Percentiles rank a stretch among this genome's conserved stretches.
Conservation (phyloP, 1,140 invertebrate species). For the Lepidostoma basale region DNA sequence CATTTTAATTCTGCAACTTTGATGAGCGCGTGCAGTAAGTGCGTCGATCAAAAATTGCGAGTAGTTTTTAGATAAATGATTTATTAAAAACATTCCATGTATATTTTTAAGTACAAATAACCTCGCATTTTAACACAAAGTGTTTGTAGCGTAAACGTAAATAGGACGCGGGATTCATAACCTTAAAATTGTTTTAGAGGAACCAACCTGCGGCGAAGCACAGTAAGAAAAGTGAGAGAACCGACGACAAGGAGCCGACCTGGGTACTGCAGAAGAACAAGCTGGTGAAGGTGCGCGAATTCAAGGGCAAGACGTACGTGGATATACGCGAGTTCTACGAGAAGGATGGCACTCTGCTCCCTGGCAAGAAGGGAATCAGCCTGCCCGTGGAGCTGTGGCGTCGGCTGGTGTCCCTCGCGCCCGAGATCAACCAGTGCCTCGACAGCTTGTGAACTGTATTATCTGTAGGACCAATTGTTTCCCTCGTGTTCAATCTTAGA, state of each 20-base stretch:
- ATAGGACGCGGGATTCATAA: background rate
- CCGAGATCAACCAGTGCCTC: conserved; percentile 72
- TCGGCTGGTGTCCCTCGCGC: conserved; percentile 69
- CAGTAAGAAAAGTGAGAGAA: conserved; percentile 46
- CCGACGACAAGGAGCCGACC: conserved; percentile 58
- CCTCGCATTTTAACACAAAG: background rate
- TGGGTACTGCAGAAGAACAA: conserved; percentile 59
- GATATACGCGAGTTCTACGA: conserved; percentile 88
- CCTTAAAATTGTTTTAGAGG: conserved; percentile 49
- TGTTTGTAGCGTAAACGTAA: background rate
- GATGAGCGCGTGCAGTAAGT: background rate
- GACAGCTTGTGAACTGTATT: background rate
- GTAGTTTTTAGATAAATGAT: background rate
- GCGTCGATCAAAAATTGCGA: background rate
- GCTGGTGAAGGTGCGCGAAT: conserved; percentile 76
- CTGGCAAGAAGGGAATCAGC: conserved; percentile 86
- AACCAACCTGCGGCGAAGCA: conserved; percentile 55
- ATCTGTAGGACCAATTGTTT: too few species aligned
- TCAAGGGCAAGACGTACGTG: conserved; percentile 80
- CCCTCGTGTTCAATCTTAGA: too few species aligned
- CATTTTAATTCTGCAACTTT: background rate
- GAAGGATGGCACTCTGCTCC: conserved; percentile 76
- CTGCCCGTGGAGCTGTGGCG: conserved; percentile 75
- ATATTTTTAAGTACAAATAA: background rate
- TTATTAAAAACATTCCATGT: background rate